Evolutionary conservation across 2,113 vertebrate genomes (phyloP).

Genomic region (Seriola rivoliana): DNA sequence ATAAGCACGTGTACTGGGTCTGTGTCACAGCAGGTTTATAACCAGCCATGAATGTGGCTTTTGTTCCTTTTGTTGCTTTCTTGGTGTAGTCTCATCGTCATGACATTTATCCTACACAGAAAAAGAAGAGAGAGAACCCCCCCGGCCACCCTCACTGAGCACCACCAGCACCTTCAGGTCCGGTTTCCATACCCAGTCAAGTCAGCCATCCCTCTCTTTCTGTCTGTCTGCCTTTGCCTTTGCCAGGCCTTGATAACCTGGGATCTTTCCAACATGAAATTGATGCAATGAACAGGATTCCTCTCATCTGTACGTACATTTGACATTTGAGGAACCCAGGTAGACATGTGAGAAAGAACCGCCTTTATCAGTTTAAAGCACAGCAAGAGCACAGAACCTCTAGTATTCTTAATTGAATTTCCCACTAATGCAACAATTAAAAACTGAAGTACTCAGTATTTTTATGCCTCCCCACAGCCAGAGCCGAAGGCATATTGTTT

Average conservation of each 20-base stretch:
- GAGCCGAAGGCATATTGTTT: no score
- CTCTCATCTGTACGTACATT: background rate
- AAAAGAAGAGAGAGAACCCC: slow-evolving; percentile 43
- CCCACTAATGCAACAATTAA: background rate
- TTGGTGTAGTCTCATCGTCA: slow-evolving; percentile 4
- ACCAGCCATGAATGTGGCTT: slow-evolving; percentile 38
- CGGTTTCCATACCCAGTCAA: slow-evolving; percentile 19
- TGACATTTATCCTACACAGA: slow-evolving; percentile 71
- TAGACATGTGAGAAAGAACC: background rate
- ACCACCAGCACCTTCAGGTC: slow-evolving; percentile 57
- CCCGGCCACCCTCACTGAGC: slow-evolving; percentile 9
- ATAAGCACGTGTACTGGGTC: slow-evolving; percentile 23
- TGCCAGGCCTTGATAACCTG: background rate
- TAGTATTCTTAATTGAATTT: background rate
- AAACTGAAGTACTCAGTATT: no score
- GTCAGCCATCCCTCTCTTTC: slow-evolving; percentile 41
- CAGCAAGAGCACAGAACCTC: no score
- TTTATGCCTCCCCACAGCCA: no score
- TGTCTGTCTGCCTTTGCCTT: background rate
- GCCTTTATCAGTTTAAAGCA: background rate
- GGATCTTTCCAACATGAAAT: background rate
- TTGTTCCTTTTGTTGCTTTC: slow-evolving; percentile 51
- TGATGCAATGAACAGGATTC: slow-evolving; percentile 10
- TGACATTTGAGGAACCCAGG: background rate
- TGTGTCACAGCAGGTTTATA: slow-evolving; percentile 57